Percentiles rank a stretch among this genome's conserved stretches.
phyloP scores from a whole-genome alignment of 2,888 invertebrate species.

The Athrips mouffetella region DNA sequence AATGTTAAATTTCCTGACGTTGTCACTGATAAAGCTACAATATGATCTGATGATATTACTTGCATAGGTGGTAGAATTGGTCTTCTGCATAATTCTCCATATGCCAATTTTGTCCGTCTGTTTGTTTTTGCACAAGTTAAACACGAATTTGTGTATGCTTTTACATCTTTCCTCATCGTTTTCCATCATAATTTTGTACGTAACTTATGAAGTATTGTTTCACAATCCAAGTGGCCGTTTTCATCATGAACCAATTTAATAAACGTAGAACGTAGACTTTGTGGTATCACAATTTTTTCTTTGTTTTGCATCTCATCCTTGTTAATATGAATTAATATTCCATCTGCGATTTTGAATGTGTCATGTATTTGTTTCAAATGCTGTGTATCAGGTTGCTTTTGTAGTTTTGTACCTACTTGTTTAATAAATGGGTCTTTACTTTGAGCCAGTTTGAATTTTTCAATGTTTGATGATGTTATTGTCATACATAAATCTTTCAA shows the following conservation, averaged over 20 bases:
- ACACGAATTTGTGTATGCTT: slow-evolving; percentile 15
- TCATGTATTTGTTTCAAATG: slow-evolving; percentile 12
- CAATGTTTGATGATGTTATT: slow-evolving; percentile 1
- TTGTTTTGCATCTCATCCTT: neutral
- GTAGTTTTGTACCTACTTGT: slow-evolving; percentile 8
- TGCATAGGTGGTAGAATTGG: slow-evolving; percentile 12
- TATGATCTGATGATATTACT: neutral
- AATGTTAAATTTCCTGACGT: slow-evolving; percentile 20
- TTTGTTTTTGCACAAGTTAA: slow-evolving; percentile 8
- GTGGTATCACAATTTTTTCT: slow-evolving; percentile 7
- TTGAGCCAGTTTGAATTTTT: slow-evolving; percentile 11
- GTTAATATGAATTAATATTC: slow-evolving; percentile 9
- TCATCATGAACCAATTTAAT: slow-evolving; percentile 19
- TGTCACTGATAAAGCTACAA: slow-evolving; percentile 10
- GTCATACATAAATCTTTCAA: slow-evolving; percentile 12
- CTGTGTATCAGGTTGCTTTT: slow-evolving; percentile 9
- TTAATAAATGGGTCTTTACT: slow-evolving; percentile 8
- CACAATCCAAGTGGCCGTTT: slow-evolving; percentile 15
- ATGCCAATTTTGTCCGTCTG: slow-evolving; percentile 9
- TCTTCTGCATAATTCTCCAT: slow-evolving; percentile 15
- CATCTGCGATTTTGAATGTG: slow-evolving; percentile 5
- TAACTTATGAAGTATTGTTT: neutral
- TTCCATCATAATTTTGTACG: slow-evolving; percentile 15
- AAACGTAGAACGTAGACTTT: neutral
- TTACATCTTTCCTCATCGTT: slow-evolving; percentile 12